These are phyloP conservation scores for Diplosoma virens DNA, from an alignment of 23 tunicate species.

Conservation along the genomic window DNA sequence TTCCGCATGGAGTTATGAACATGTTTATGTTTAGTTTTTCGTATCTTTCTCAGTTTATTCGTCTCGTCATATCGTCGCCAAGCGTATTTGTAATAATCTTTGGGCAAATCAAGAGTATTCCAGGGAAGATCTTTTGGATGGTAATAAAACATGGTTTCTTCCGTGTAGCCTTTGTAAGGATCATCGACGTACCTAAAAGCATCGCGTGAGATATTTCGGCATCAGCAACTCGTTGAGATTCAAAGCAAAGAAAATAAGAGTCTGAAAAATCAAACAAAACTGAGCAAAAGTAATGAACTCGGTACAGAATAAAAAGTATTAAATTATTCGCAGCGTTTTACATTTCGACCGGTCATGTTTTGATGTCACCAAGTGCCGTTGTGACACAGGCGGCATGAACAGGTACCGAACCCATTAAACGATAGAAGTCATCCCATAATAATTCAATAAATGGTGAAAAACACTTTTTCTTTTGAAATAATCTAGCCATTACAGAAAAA, in stretches of 20 bases:
- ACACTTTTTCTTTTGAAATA: too few relatives aligned
- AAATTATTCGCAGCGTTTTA: too few relatives aligned
- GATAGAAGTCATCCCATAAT: too few relatives aligned
- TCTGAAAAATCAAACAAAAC: too few relatives aligned
- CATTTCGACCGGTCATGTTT: too few relatives aligned
- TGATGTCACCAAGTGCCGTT: too few relatives aligned
- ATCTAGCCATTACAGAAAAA: too few relatives aligned
- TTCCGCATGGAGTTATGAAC: slow-evolving; percentile 8
- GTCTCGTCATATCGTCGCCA: slow-evolving; percentile 4
- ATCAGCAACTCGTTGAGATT: neutral
- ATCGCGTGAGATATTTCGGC: neutral
- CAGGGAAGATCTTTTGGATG: slow-evolving; percentile 69
- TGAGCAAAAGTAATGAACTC: too few relatives aligned
- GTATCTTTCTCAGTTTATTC: neutral
- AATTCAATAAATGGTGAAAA: too few relatives aligned
- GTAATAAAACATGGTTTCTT: slow-evolving; percentile 45
- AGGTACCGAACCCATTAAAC: too few relatives aligned
- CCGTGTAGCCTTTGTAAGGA: slow-evolving; percentile 80
- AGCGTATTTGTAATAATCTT: slow-evolving; percentile 19
- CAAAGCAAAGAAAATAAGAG: neutral
- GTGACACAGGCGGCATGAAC: too few relatives aligned
- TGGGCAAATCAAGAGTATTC: slow-evolving; percentile 8
- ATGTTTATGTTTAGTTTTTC: neutral
- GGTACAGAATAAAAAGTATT: too few relatives aligned
- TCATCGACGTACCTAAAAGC: slow-evolving; percentile 64